These are phyloP conservation scores for Atractosteus spatula DNA, from an alignment of 2,113 vertebrate species.

Conservation along the genomic window DNA sequence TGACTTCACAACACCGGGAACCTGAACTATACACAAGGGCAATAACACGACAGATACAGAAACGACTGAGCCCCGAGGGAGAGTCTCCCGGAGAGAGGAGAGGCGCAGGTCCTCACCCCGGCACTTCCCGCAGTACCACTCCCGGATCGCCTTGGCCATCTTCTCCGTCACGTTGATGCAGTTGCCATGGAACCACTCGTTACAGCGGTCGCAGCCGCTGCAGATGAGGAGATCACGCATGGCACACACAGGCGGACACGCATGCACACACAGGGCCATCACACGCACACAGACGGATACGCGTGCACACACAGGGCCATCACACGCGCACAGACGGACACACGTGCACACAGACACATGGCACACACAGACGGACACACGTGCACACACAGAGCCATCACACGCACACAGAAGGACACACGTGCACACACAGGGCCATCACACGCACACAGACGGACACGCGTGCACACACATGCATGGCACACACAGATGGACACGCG, in stretches of 20 bases:
- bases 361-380: not conserved
- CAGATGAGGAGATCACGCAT: not conserved
- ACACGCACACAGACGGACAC: not conserved
- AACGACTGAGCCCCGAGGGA: no score
- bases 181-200: slow-evolving; percentile 91
- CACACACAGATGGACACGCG: no score
- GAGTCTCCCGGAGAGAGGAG: not conserved
- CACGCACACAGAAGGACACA: no score
- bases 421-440: not conserved
- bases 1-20: no score
- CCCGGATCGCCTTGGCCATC: slow-evolving; percentile 85
- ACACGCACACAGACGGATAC: not conserved
- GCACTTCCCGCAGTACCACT: slow-evolving; percentile 88
- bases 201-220: slow-evolving; percentile 92
- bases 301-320: no score
- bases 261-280: not conserved
- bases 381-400: no score
- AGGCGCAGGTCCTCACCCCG: slow-evolving; percentile 59
- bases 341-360: not conserved
- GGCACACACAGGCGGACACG: not conserved
- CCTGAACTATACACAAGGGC: no score
- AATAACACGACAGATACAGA: no score
- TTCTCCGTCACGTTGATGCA: slow-evolving; percentile 92
- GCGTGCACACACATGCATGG: no score
- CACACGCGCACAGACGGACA: not conserved